phyloP scores from a whole-genome alignment of 2,797 vertebrate species.

The Poeciliopsis paucimaculata region DNA sequence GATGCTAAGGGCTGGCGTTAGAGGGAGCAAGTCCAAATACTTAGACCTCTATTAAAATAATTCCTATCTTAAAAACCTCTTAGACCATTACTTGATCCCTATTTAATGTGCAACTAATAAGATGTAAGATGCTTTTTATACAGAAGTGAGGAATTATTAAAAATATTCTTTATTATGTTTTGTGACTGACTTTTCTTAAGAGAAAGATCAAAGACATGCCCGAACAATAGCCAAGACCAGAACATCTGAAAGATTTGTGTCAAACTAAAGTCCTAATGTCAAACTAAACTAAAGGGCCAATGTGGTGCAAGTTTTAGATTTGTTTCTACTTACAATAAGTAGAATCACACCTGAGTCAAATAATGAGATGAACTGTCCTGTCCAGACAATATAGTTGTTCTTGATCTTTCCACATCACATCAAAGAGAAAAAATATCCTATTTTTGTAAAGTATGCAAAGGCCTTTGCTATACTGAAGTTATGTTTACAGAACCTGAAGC shows the following conservation, averaged over 20 bases:
- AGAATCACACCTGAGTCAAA: not conserved
- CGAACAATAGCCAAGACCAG: not conserved
- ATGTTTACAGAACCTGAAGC: not conserved
- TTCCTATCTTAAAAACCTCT: not conserved
- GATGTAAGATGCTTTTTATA: not conserved
- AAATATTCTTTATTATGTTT: not conserved
- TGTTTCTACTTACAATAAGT: not conserved
- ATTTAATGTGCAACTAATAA: not conserved
- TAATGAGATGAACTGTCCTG: not conserved
- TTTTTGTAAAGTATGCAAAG: not conserved
- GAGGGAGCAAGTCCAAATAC: not conserved
- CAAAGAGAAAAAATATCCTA: not conserved
- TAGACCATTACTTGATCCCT: not conserved
- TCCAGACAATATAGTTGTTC: not conserved
- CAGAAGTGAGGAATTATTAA: not conserved
- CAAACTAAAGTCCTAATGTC: not conserved
- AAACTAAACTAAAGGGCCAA: not conserved
- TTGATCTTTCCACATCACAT: not conserved
- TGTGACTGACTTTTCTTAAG: not conserved
- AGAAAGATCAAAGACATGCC: not conserved
- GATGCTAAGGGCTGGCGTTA: not conserved
- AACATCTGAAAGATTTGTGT: not conserved
- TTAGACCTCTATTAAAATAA: not conserved
- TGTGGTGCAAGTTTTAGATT: not conserved
- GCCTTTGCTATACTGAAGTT: not conserved